phyloP scores from a whole-genome alignment of 2,797 vertebrate species.

The Phrynocephalus forsythii region DNA sequence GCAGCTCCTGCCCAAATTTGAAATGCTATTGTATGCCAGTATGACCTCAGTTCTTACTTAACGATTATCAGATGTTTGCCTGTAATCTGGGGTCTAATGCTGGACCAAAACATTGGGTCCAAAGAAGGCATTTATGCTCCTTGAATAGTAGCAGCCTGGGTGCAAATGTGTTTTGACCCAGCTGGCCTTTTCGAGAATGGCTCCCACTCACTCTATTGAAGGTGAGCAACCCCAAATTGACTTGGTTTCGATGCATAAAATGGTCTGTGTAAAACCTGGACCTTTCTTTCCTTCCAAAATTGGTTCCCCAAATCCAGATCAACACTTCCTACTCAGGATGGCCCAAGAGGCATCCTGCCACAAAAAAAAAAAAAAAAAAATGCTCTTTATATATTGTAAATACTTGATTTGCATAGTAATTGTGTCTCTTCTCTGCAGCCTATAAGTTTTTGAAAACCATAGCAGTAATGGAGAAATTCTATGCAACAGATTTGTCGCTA shows the following conservation, averaged over 20 bases:
- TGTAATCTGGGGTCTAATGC: not conserved
- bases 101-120: not conserved
- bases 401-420: conserved; percentile 29
- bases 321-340: not conserved
- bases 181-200: not conserved
- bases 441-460: conserved; percentile 26
- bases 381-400: no score
- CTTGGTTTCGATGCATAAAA: no score
- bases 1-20: not conserved
- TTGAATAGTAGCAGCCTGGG: no score
- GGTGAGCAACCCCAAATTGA: no score
- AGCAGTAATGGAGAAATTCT: conserved; percentile 9
- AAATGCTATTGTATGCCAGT: not conserved
- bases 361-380: accelerated
- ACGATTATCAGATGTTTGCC: no score
- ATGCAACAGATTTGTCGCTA: not conserved
- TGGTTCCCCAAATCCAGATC: not conserved
- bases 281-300: not conserved
- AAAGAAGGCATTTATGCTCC: no score
- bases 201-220: no score
- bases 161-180: not conserved
- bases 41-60: no score
- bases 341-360: not conserved
- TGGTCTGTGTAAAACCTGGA: not conserved
- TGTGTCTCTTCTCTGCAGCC: conserved; percentile 5